Evolutionary conservation across 2,797 vertebrate genomes (phyloP).

Genomic region (Aplochiton taeniatus): DNA sequence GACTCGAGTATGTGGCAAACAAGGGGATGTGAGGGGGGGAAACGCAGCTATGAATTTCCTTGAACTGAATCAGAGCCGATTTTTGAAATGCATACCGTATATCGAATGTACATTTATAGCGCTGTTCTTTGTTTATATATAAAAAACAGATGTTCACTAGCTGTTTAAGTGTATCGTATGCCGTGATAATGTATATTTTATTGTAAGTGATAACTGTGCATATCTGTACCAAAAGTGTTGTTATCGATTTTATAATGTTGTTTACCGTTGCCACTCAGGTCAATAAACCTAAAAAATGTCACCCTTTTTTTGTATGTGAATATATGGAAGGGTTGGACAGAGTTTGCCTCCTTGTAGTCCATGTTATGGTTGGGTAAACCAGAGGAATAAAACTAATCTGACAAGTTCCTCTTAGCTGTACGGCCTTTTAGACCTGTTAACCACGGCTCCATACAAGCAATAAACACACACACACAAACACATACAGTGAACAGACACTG

Average conservation of each 20-base stretch:
- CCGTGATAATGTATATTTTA: slow-evolving; percentile 72
- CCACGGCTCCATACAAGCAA: background rate
- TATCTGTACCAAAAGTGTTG: slow-evolving; percentile 68
- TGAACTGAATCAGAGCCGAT: slow-evolving; percentile 22
- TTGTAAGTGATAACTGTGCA: slow-evolving; percentile 64
- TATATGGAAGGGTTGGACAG: slow-evolving; percentile 10
- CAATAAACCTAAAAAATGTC: slow-evolving; percentile 74
- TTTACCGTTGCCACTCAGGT: slow-evolving; percentile 82
- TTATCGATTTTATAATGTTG: slow-evolving; percentile 80
- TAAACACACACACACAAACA: slow-evolving; percentile 2
- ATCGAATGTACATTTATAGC: slow-evolving; percentile 91
- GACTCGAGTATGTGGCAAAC: slow-evolving; percentile 14
- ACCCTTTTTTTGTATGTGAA: slow-evolving; percentile 11
- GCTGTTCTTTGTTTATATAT: slow-evolving; percentile 72
- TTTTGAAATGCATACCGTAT: slow-evolving; percentile 67
- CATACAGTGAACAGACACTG: slow-evolving; percentile 15
- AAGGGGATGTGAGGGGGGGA: too few species aligned
- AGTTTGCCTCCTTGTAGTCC: too few species aligned
- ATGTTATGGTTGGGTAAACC: too few species aligned
- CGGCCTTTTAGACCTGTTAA: background rate
- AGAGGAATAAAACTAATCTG: too few species aligned
- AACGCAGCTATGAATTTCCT: slow-evolving; percentile 13
- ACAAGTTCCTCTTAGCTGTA: too few species aligned
- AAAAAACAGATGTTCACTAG: slow-evolving; percentile 69
- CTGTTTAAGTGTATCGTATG: slow-evolving; percentile 73